phyloP scores from a whole-genome alignment of 37 sponge, comb jelly and placozoan genomes.

The Oopsacas minuta region DNA sequence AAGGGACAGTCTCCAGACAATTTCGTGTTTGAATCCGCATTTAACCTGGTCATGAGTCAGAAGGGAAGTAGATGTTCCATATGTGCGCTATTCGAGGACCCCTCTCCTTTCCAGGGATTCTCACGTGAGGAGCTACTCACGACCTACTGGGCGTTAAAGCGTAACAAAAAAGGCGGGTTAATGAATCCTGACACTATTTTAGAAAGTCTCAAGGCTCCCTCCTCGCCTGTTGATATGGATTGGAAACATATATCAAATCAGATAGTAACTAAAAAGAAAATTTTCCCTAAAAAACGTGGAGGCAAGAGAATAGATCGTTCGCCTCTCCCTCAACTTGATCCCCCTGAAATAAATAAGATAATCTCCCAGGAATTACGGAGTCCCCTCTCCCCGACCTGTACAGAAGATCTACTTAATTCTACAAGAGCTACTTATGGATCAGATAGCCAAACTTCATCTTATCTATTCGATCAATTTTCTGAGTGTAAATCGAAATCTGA shows the following conservation, averaged over 20 bases:
- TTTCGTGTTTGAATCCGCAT: conserved; percentile 39
- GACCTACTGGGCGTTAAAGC: not conserved
- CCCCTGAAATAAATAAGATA: not conserved
- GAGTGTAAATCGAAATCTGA: not conserved
- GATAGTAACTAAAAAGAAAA: not conserved
- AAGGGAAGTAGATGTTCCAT: conserved; percentile 41
- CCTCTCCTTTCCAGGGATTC: conserved; percentile 26
- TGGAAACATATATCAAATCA: not conserved
- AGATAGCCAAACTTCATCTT: not conserved
- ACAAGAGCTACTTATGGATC: not conserved
- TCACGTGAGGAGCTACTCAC: conserved; percentile 20
- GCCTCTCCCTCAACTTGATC: not conserved
- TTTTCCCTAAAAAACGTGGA: not conserved
- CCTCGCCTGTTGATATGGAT: not conserved
- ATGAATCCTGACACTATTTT: not conserved
- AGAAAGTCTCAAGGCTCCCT: not conserved
- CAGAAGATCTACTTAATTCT: not conserved
- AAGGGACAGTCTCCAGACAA: conserved; percentile 31
- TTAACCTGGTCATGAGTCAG: conserved; percentile 36
- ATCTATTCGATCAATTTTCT: not conserved
- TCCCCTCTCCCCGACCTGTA: not conserved
- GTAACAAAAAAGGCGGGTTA: not conserved
- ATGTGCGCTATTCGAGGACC: conserved; percentile 35
- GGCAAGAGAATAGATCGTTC: not conserved
- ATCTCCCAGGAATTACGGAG: not conserved